Conservation (phyloP, 37 sponge, comb jelly and placozoan species). For the Ianthella basta region DNA sequence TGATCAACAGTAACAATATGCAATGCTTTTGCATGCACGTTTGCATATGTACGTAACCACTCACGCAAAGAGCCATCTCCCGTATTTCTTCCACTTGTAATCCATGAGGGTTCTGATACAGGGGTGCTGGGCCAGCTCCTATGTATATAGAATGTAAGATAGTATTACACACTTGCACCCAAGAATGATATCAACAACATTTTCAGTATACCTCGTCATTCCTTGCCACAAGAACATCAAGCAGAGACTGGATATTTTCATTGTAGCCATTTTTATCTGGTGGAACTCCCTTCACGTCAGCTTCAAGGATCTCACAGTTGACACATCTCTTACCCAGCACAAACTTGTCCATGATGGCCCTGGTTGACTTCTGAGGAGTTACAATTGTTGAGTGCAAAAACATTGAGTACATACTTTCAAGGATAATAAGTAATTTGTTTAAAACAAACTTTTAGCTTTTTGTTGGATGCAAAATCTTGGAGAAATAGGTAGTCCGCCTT, state of each 20-base stretch:
- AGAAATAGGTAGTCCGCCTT: too few relatives aligned
- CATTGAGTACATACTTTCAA: too few relatives aligned
- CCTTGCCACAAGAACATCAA: not conserved
- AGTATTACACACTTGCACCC: too few relatives aligned
- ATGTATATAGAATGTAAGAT: too few relatives aligned
- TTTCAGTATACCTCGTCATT: not conserved
- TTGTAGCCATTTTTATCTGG: not conserved
- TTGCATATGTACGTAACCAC: not conserved
- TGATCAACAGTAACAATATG: too few relatives aligned
- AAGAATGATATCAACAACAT: too few relatives aligned
- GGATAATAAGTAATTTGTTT: too few relatives aligned
- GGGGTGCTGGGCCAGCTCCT: constrained; percentile 16
- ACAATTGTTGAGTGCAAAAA: too few relatives aligned
- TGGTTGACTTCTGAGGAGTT: not conserved
- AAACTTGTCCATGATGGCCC: constrained; percentile 11
- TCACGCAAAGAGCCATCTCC: not conserved
- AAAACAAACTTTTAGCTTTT: too few relatives aligned
- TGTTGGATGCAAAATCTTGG: too few relatives aligned
- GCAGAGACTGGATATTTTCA: not conserved
- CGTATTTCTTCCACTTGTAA: constrained; percentile 21
- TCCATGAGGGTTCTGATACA: constrained; percentile 7
- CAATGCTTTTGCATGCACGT: too few relatives aligned
- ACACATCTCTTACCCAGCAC: constrained; percentile 15
- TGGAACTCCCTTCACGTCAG: not conserved
- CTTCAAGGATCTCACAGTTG: constrained; percentile 22